phyloP scores from a whole-genome alignment of 2,888 invertebrate genomes.

The Dascillus cervinus region DNA sequence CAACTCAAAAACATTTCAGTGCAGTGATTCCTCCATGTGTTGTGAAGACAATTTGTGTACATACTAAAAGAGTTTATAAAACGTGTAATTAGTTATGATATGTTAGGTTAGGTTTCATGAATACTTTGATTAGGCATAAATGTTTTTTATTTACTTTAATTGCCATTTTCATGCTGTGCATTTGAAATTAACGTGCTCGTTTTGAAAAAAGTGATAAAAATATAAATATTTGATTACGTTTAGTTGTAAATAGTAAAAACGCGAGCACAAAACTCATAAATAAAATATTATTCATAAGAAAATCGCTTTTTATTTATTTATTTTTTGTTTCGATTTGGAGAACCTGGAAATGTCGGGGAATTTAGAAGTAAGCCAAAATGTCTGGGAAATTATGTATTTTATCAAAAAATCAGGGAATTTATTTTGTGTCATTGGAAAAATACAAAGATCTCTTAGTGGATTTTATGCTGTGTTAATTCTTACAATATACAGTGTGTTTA shows the following conservation, averaged over 20 bases:
- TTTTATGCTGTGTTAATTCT: too few relatives aligned
- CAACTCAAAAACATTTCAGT: slow-evolving; percentile 31
- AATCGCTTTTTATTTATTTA: not conserved
- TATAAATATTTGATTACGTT: slow-evolving; percentile 13
- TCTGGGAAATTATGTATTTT: too few relatives aligned
- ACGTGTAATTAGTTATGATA: too few relatives aligned
- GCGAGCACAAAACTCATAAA: slow-evolving; percentile 14
- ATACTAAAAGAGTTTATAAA: slow-evolving; percentile 39
- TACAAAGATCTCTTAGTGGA: too few relatives aligned
- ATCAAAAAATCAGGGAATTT: too few relatives aligned
- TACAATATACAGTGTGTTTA: too few relatives aligned
- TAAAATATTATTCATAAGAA: slow-evolving; percentile 9
- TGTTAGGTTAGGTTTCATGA: too few relatives aligned
- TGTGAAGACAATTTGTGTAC: slow-evolving; percentile 28
- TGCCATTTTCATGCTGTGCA: slow-evolving; percentile 17
- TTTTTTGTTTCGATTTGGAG: too few relatives aligned
- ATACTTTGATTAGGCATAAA: slow-evolving; percentile 16
- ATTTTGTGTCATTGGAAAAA: too few relatives aligned
- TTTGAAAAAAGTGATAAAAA: slow-evolving; percentile 19
- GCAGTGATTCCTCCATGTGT: slow-evolving; percentile 28
- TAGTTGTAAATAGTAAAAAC: slow-evolving; percentile 15
- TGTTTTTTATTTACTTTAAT: slow-evolving; percentile 16
- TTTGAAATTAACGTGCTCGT: slow-evolving; percentile 13
- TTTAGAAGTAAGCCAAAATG: too few relatives aligned
- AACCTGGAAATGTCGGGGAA: too few relatives aligned